Conservation (phyloP, 2,797 vertebrate genomes). For the Echiichthys vipera region DNA sequence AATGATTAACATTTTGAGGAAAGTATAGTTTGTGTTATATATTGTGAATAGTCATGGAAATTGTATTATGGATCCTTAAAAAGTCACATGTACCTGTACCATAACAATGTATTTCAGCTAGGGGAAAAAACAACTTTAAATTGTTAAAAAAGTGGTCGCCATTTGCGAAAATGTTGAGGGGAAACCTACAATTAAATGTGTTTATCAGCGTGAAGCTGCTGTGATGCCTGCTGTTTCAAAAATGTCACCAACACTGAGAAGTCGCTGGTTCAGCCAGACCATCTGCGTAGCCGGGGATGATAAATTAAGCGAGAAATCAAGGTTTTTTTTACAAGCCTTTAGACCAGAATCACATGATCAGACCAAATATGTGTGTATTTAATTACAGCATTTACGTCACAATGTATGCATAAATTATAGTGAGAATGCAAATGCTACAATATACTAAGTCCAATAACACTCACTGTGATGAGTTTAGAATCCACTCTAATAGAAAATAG, state of each 20-base stretch:
- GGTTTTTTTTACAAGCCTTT: not conserved
- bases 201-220: not conserved
- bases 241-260: conserved; percentile 21
- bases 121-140: not conserved
- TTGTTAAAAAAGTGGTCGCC: not conserved
- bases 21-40: too few species aligned
- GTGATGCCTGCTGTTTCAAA: conserved; percentile 31
- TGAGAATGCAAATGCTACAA: not conserved
- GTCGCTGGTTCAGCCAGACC: conserved; percentile 39
- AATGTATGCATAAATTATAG: not conserved
- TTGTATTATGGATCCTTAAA: too few species aligned
- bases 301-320: conserved; percentile 41
- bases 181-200: not conserved
- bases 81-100: too few species aligned
- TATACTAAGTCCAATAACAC: not conserved
- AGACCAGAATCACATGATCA: not conserved
- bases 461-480: not conserved
- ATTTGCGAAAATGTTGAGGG: not conserved
- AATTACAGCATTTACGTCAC: not conserved
- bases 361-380: not conserved
- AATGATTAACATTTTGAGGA: too few species aligned
- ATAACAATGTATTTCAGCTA: too few species aligned
- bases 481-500: not conserved
- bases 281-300: conserved; percentile 43
- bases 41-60: too few species aligned